Evolutionary conservation across 2,888 invertebrate genomes (phyloP), one percentile per base, ranked within the genome.

Genomic region (Noctua fimbriata): DNA sequence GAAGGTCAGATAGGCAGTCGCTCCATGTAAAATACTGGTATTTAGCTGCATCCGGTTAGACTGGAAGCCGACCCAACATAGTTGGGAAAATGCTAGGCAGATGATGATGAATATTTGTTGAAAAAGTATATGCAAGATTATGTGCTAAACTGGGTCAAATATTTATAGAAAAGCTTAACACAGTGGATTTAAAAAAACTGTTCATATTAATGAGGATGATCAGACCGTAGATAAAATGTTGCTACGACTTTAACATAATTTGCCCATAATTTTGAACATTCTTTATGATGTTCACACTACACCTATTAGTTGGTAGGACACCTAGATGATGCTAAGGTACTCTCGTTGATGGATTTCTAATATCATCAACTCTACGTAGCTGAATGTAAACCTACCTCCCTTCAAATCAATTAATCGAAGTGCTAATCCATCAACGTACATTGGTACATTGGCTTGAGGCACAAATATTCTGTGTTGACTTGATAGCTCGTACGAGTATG

Each of bases 371-470:
- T 36, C 69, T 21, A 32, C 2, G 14, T 47, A 58, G 1, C 41
- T 32, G 18, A 21, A 52, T 63, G 41, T 58, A 12, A n/a, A 9
- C 49, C 36, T 36, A 44, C 52, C 36, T 65, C 65, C 28, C 16
- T 0, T 4, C 55, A 44, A 78, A 58, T 70, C 32, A 81, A 81
- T 81, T 58, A 70, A 41, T 44, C 32, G 24, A 78, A 81, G 65
- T 78, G 58, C 65, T 78, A 69, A 69, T 83, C 81, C 78, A 81
- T 81, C 55, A 83, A 47, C 24, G 16, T 18, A 47, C 52, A 65
- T 41, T 49, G 65, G n/a, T n/a, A 1, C 58, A 78, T 78, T 77
- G 32, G 41, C 41, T 58, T 66, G 49, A 58, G 65, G 65, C 28
- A 77, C 36, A 47, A 41, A 36, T 69, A n/a, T 78, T 10, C 28